A percentile compares a stretch with the other conserved stretches of the same genome.
These are phyloP conservation scores for Himalopsyche phryganea DNA, from an alignment of 1,140 invertebrate species.

Conservation along the genomic window DNA sequence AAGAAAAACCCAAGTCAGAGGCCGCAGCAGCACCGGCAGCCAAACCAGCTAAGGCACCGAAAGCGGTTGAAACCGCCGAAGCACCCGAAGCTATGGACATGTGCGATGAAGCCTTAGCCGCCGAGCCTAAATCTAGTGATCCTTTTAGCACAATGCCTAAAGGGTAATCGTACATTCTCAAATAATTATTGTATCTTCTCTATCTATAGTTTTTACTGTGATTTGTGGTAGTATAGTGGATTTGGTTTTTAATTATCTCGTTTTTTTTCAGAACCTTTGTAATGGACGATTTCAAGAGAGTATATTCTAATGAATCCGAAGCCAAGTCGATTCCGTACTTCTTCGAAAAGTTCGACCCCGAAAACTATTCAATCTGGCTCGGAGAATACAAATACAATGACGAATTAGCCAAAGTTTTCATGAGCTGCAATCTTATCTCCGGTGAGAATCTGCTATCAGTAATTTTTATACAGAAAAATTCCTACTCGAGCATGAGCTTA, in stretches of 20 bases:
- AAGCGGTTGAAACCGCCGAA: constrained; percentile 24
- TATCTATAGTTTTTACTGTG: too few relatives aligned
- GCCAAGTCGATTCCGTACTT: constrained; percentile 93
- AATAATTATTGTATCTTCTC: too few relatives aligned
- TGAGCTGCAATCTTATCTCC: constrained; percentile 92
- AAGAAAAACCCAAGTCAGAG: too few relatives aligned
- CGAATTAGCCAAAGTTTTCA: constrained; percentile 90
- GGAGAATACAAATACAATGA: constrained; percentile 96
- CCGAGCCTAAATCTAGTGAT: constrained; percentile 84
- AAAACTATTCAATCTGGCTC: constrained; percentile 97
- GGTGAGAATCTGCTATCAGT: constrained; percentile 51
- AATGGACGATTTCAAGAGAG: constrained; percentile 96
- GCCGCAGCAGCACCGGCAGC: too few relatives aligned
- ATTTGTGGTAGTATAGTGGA: too few relatives aligned
- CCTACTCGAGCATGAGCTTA: not conserved
- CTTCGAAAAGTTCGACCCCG: constrained; percentile 96
- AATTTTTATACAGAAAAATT: not conserved
- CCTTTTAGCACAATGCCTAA: constrained; percentile 88
- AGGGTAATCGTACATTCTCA: constrained; percentile 55
- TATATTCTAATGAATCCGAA: constrained; percentile 96
- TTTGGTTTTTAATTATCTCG: too few relatives aligned
- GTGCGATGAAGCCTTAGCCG: constrained; percentile 65
- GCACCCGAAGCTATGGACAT: constrained; percentile 61
- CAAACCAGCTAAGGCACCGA: constrained; percentile 39
- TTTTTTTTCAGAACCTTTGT: constrained; percentile 71